These are phyloP conservation scores for Engraulis encrasicolus DNA, from an alignment of 2,113 vertebrate genomes.

Conservation along the genomic window DNA sequence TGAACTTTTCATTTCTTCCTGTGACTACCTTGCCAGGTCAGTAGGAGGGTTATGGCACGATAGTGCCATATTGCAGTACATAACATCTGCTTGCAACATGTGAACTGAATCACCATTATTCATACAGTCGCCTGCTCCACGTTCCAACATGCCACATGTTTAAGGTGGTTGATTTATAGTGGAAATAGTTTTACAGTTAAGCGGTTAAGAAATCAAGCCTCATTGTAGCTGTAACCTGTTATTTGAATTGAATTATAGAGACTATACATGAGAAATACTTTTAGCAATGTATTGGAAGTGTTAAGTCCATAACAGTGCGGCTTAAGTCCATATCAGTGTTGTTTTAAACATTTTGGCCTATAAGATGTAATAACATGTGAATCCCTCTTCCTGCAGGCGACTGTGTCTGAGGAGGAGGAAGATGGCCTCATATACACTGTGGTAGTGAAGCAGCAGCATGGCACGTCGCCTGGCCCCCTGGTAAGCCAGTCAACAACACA, in stretches of 20 bases:
- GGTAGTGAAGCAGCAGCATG: constrained; percentile 69
- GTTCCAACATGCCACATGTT: no score
- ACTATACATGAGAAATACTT: neutral
- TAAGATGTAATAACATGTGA: neutral
- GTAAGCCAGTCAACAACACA: constrained; percentile 50
- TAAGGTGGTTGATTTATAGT: no score
- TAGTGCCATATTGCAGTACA: neutral
- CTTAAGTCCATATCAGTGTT: neutral
- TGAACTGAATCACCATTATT: neutral
- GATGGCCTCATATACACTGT: constrained; percentile 83
- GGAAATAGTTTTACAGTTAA: no score
- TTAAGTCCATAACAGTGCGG: neutral
- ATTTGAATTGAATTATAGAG: no score
- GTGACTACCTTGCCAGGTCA: neutral
- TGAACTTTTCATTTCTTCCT: neutral
- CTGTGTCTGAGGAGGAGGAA: constrained; percentile 80
- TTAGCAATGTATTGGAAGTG: neutral
- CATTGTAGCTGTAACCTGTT: no score
- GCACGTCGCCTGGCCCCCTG: constrained; percentile 38
- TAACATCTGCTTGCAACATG: neutral
- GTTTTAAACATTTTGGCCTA: no score
- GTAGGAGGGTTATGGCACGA: neutral
- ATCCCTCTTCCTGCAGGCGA: constrained; percentile 55
- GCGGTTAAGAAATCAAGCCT: no score
- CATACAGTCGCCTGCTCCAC: neutral